These are phyloP conservation scores for Sardinella longiceps DNA, from an alignment of 2,797 vertebrate species.

Conservation along the genomic window DNA sequence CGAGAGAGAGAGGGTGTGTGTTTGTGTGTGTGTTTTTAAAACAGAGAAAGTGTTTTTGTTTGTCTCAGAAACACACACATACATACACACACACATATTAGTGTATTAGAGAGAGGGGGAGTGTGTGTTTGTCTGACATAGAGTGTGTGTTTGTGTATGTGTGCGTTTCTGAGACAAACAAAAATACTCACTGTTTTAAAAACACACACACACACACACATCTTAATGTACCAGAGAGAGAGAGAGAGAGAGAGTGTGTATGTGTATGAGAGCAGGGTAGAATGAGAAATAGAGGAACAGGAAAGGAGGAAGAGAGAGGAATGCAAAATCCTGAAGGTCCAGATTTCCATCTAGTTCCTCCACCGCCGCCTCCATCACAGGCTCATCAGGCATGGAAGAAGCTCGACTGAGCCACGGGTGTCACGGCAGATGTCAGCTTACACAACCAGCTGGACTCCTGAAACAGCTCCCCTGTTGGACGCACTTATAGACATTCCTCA, in stretches of 20 bases:
- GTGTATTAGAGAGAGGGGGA: not conserved
- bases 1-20: not conserved
- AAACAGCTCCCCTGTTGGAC: not conserved
- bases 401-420: not conserved
- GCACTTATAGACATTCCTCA: not conserved
- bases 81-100: too few relatives aligned
- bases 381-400: not conserved
- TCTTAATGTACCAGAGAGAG: too few relatives aligned
- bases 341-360: not conserved
- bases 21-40: too few relatives aligned
- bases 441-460: not conserved
- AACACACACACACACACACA: too few relatives aligned
- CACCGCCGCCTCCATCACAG: too few relatives aligned
- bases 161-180: not conserved
- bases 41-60: not conserved
- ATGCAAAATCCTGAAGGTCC: not conserved
- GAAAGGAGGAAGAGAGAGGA: not conserved
- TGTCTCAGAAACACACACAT: not conserved
- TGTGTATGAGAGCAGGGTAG: not conserved
- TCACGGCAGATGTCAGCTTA: not conserved
- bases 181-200: too few relatives aligned
- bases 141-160: not conserved
- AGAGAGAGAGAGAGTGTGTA: not conserved
- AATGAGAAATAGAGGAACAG: not conserved
- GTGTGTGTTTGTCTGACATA: not conserved